Conservation (phyloP, 2,797 vertebrate genomes). For the Ceyx erithaca region DNA sequence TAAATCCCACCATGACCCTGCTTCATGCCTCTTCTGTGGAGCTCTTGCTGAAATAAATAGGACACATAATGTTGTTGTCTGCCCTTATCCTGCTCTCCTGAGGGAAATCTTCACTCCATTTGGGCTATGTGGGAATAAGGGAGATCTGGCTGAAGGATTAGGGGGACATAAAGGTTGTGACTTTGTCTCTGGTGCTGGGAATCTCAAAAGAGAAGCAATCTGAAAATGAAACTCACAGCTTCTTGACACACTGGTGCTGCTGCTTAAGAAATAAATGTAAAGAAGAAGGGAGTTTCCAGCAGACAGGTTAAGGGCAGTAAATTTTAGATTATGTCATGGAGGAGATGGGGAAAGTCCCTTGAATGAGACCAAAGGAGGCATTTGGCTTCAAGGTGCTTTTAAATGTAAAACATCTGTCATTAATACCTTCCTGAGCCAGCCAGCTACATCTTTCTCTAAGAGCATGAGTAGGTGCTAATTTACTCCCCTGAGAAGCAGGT, state of each 20-base stretch:
- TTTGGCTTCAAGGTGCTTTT: background rate
- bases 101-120: background rate
- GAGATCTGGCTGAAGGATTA: background rate
- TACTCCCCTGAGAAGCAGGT: background rate
- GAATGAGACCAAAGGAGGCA: background rate
- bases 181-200: accelerated
- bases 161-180: background rate
- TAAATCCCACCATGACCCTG: accelerated
- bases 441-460: background rate
- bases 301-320: background rate
- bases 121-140: background rate
- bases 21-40: background rate
- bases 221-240: background rate
- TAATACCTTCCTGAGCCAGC: background rate
- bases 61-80: background rate
- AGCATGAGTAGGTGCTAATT: accelerated
- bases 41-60: background rate
- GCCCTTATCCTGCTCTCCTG: background rate
- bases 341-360: background rate
- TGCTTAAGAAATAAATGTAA: background rate
- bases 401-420: background rate
- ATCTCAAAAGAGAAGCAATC: background rate
- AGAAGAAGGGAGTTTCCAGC: background rate
- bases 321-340: background rate
- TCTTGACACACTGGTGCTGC: background rate